Base-by-base conservation (phyloP, 2,888 invertebrate species). In the Petrophora chlorosata region DNA sequence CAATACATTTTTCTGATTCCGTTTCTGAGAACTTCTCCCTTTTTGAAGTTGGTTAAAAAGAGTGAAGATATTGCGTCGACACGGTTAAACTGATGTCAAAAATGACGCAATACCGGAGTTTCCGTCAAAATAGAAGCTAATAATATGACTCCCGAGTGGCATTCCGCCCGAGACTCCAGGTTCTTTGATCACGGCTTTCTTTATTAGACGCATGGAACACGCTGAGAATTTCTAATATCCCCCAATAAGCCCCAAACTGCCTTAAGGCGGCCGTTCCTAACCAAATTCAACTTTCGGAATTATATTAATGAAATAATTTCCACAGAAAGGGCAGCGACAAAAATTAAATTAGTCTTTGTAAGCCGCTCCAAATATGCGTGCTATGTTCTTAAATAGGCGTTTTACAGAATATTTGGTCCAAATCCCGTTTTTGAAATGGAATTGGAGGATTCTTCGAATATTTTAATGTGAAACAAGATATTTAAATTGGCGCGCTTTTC, bases 251-350 rank as follows among this genome's bases (percentile, higher is more conserved):
- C 36, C 28, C 25, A 19, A 32, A 32, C 19, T 12, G 25, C 44
- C 38, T 22, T 39, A 26, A 47, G 39, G 33, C 43, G 23, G 22
- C 30, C 39, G 40, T 48, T 50, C 49, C 40, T 52, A 52, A 43
- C 53, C 38, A 53, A 61, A 54, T 61, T 56, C 35, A 46, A 50
- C 55, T 51, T 54, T 56, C 16, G 16, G 46, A 53, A 59, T 56
- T 48, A 53, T 47, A 59, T 59, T 56, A 62, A 58, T 56, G 45
- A 59, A 58, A 58, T 53, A 51, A 57, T 59, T 56, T 57, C 54
- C 30, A 16, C 42, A 35, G 43, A 39, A 32, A 43, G 25, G 35
- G 19, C 39, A 28, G 39, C 3, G 34, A 35, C 49, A 47, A 56
- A 47, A 47, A 50, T 50, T 56, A 35, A 56, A 50, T 53, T 46